Conservation (phyloP, 2,888 invertebrate species). For the Melinopterus prodromus region DNA sequence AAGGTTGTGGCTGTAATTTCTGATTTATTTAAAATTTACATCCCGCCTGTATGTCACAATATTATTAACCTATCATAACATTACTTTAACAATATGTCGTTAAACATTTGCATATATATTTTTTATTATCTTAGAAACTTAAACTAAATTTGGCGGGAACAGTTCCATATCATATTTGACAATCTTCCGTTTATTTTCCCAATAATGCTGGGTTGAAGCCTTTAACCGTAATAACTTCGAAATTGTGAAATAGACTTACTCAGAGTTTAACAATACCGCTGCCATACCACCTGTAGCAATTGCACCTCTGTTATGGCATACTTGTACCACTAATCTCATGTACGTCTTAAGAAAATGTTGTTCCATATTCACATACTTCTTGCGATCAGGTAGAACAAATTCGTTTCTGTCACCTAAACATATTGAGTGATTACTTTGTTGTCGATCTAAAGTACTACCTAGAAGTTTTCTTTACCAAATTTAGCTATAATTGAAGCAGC, state of each 20-base stretch:
- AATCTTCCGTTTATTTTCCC: not conserved
- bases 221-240: not conserved
- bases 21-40: no score
- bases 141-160: no score
- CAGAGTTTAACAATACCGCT: conserved; percentile 65
- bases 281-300: conserved; percentile 76
- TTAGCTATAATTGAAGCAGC: conserved; percentile 72
- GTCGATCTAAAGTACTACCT: not conserved
- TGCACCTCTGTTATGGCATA: conserved; percentile 69
- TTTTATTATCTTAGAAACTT: no score
- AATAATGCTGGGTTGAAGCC: not conserved
- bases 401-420: conserved; percentile 64
- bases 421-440: not conserved
- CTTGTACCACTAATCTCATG: conserved; percentile 66
- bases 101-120: no score
- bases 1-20: no score
- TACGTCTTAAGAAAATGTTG: conserved; percentile 71
- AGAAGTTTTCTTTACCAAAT: conserved; percentile 61
- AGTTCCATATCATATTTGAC: no score
- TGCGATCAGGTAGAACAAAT: conserved; percentile 73
- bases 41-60: no score
- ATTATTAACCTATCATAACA: no score
- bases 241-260: conserved; percentile 51
- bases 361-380: conserved; percentile 72
- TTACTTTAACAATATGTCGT: no score